Evolutionary conservation across 2,113 vertebrate genomes (phyloP), one percentile per base, ranked within the genome.

Genomic region (Macrotis lagotis): DNA sequence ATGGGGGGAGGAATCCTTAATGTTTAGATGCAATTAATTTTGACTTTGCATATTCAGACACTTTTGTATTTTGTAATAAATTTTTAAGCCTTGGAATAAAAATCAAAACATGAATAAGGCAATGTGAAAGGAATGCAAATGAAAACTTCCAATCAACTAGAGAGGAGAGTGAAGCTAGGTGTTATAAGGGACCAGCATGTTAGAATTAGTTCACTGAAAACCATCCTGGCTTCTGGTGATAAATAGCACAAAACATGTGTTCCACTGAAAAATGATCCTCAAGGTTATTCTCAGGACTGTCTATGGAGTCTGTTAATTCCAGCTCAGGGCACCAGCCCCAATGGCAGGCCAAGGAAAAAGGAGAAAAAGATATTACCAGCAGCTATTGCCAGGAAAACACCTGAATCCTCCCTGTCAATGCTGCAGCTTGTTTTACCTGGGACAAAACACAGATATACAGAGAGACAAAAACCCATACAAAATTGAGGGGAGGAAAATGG

Each of bases 1-100:
- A 11, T 3, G 55, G 28, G 28, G 12, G 10, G 55, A 28, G 10
- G 8, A 90, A 91, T 97, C 92, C 90, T 96, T 31, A 96, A 94
- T 93, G 48, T 93, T 94, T 92, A 96, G 90, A 96, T 95, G 91
- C 95, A 92, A 96, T 97, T 95, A 96, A 96, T 96, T 98, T 98
- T 96, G 52, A 91, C 51, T 96, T 96, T 89, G 74, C 91, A 94
- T 92, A 94, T 94, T 92, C 89, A 95, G 66, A 94, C 31, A 97
- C 88, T 49, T 50, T 94, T 51, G 37, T 50, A 92, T 94, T 96
- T 89, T 98, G 92, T 44, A 83, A 88, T 59, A 51, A 89, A 66
- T 83, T 96, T 93, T 96, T 89, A 96, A 96, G 37, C 25, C n/a
- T 94, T 12, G 37, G 51, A 55, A 95, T 90, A 83, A 90, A 96